Base-by-base conservation (phyloP, 92 coral and sea anemone species). In the Actinostola sp. region DNA sequence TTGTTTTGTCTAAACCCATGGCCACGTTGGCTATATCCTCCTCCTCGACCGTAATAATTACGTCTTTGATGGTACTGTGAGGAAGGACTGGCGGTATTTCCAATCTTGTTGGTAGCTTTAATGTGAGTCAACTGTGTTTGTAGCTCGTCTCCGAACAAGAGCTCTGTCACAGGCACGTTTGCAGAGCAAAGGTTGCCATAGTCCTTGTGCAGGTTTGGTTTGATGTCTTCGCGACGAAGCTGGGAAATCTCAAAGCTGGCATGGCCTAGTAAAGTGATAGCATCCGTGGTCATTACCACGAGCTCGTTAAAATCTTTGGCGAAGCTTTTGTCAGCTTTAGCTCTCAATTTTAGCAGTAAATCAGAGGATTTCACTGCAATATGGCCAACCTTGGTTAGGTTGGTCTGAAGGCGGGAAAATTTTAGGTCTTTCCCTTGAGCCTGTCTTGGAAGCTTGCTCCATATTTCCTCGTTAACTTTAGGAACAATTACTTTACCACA, bases 381-480 rank as follows among this genome's bases (percentile, higher is more conserved):
- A 31, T 66, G 66, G 43, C 82, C 74, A 15, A 76, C 74, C 45
- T 76, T 66, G 48, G 81, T 63, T 58, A 75, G 61, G 65, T 62
- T 74, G 0, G 72, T 63, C 42, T 74, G 80, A 10, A 74, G 80
- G 80, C 41, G 50, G 71, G 61, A 63, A 74, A 61, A 50, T 56
- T 74, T 59, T 53, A 76, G 42, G 58, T 65, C 74, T 33, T 65
- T 21, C 45, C 82, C 74, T 55, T 50, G 66, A 28, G 73, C 72
- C 38, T 29, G 55, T 32, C 67, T 65, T 16, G 73, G 45, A 13
- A 76, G 82, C 63, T 50, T 56, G 15, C 67, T 67, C 84, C 86
- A 85, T 30, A 79, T 83, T 78, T 84, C 71, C 34, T 84, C 85
- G 76, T 85, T 79, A 35, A 85, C 90, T 15, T 68, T 75, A 31